Conservation (phyloP, 2,888 invertebrate species). For the Drosophila meridionalis region DNA sequence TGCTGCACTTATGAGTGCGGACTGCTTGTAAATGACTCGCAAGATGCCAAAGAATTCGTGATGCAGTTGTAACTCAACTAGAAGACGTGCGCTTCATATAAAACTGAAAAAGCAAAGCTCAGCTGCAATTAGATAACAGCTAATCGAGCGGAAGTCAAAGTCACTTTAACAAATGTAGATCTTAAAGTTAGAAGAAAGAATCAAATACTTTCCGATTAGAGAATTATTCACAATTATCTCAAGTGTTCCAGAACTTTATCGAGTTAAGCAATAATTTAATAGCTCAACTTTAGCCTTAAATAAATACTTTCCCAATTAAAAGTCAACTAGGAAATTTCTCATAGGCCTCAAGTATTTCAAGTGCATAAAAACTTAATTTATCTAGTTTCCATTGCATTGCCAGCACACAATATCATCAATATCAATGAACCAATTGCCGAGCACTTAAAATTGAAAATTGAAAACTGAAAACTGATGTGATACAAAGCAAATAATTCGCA, state of each 20-base stretch:
- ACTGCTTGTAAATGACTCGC: slow-evolving; percentile 5
- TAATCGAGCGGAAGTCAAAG: slow-evolving; percentile 5
- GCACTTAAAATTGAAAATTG: slow-evolving; percentile 26
- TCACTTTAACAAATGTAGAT: not conserved
- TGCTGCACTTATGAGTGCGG: slow-evolving; percentile 29
- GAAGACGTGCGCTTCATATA: slow-evolving; percentile 24
- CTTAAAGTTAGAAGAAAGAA: not conserved
- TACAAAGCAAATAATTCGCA: slow-evolving; percentile 67
- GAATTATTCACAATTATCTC: not conserved
- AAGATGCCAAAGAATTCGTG: slow-evolving; percentile 42
- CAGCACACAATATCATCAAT: slow-evolving; percentile 28
- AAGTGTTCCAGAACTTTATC: not conserved
- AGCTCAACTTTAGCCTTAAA: too few species aligned
- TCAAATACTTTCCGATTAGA: not conserved
- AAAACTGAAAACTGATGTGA: slow-evolving; percentile 44
- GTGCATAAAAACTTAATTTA: slow-evolving; percentile 48
- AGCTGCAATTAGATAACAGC: slow-evolving; percentile 28
- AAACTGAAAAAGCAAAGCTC: slow-evolving; percentile 9
- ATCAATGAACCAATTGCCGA: slow-evolving; percentile 22
- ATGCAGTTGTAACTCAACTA: slow-evolving; percentile 4
- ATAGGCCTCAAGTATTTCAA: slow-evolving; percentile 19
- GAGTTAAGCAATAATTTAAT: not conserved
- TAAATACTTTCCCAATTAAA: not conserved
- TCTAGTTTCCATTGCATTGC: slow-evolving; percentile 30
- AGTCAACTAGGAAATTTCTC: slow-evolving; percentile 8